These are phyloP conservation scores for Notoglanidium macrostoma DNA, from an alignment of 2,797 vertebrate species.

Conservation along the genomic window DNA sequence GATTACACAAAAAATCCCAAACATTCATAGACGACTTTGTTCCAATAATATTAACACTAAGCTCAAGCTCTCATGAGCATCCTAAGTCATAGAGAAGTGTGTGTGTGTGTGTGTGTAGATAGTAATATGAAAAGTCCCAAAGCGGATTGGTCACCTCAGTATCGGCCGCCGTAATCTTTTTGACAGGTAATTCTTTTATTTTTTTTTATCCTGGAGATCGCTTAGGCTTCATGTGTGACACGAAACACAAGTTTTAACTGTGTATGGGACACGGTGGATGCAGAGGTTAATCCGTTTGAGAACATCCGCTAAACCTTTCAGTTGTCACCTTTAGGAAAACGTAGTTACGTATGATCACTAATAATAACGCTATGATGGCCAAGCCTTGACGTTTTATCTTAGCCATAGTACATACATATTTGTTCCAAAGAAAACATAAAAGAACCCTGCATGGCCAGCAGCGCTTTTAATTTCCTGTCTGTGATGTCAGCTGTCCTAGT, in stretches of 20 bases:
- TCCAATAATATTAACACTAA: conserved; percentile 72
- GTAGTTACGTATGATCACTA: not conserved
- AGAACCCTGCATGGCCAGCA: not conserved
- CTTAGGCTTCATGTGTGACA: not conserved
- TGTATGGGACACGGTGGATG: conserved; percentile 29
- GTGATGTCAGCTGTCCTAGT: not conserved
- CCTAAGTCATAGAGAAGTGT: not conserved
- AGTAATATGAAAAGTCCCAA: not conserved
- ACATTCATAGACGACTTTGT: conserved; percentile 71
- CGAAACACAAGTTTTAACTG: conserved; percentile 30
- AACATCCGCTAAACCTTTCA: not conserved
- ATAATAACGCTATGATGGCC: not conserved
- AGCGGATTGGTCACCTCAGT: conserved; percentile 1
- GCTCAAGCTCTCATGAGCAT: conserved; percentile 56
- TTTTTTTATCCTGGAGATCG: not conserved
- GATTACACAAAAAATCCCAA: conserved; percentile 73
- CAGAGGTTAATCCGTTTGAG: conserved; percentile 14
- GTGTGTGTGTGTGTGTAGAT: not conserved
- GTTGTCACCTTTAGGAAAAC: not conserved
- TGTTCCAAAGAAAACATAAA: not conserved
- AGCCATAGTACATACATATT: not conserved
- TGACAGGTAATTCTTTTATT: conserved; percentile 14
- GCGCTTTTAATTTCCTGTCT: not conserved
- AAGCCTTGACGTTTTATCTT: not conserved
- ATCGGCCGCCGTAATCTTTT: conserved; percentile 7